phyloP scores from a whole-genome alignment of 2,113 vertebrate species.

The Illadopsis cleaveri region DNA sequence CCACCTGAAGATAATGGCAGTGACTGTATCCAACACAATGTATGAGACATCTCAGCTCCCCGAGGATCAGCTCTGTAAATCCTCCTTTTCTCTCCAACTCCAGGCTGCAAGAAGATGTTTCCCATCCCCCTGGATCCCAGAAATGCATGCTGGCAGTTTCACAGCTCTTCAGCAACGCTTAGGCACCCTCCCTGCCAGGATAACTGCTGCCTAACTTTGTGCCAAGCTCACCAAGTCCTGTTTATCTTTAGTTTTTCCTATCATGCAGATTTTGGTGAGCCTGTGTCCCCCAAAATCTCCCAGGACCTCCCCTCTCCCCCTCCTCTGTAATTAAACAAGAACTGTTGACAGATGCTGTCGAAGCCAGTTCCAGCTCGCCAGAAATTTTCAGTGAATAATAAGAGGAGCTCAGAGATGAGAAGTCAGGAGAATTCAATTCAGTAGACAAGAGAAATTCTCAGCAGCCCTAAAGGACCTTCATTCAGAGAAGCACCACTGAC shows the following conservation, averaged over 20 bases:
- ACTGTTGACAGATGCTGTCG: conserved; percentile 10
- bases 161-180: not conserved
- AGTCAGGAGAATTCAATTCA: not conserved
- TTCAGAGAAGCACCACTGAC: not conserved
- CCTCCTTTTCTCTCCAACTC: not conserved
- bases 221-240: not conserved
- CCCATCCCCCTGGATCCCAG: not conserved
- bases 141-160: conserved; percentile 20
- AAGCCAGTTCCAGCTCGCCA: not conserved
- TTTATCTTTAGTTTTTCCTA: not conserved
- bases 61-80: not conserved
- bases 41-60: not conserved
- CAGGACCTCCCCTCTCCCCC: not conserved
- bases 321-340: conserved; percentile 42
- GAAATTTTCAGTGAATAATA: not conserved
- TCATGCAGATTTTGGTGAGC: conserved; percentile 4
- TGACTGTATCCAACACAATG: not conserved
- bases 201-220: not conserved
- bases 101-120: not conserved
- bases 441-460: not conserved
- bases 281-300: not conserved
- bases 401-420: not conserved
- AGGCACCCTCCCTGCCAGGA: not conserved
- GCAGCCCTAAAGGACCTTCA: not conserved
- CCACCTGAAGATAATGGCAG: not conserved